A percentile compares a stretch with the other conserved stretches of the same genome.
Evolutionary conservation across 2,797 vertebrate genomes (phyloP).

Genomic region (Lagorchestes hirsutus): DNA sequence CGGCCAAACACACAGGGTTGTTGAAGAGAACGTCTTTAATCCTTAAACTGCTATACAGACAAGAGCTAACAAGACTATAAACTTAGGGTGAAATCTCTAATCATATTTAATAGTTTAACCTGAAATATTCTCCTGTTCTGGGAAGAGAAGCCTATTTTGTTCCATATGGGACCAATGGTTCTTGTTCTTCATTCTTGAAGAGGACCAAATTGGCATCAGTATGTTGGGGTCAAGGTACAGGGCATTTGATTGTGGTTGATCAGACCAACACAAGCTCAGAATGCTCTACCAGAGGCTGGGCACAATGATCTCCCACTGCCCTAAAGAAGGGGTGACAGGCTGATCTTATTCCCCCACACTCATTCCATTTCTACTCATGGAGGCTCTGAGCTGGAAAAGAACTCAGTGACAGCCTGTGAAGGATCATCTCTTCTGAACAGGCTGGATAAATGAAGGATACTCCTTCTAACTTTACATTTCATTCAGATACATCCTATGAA

Average conservation of each 20-base stretch:
- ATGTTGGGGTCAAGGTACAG: neutral
- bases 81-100: neutral
- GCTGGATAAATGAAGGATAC: slow-evolving; percentile 76
- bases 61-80: neutral
- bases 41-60: neutral
- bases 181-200: neutral
- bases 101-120: neutral
- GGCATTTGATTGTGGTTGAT: neutral
- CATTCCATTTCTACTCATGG: neutral
- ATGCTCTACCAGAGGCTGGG: neutral
- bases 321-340: neutral
- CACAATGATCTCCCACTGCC: neutral
- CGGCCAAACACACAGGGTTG: neutral
- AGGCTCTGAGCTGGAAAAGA: neutral
- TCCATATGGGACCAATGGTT: neutral
- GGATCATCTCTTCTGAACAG: slow-evolving; percentile 64
- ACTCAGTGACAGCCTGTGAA: slow-evolving; percentile 39
- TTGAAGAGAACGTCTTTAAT: neutral
- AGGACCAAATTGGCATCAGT: neutral
- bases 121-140: neutral
- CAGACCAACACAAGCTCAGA: neutral
- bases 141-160: neutral
- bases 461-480: slow-evolving; percentile 73
- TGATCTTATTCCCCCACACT: neutral
- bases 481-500: slow-evolving; percentile 62